A percentile compares a stretch with the other conserved stretches of the same genome.
Conservation (phyloP, 2,888 invertebrate species). For the Acrocyrtus sp. region DNA sequence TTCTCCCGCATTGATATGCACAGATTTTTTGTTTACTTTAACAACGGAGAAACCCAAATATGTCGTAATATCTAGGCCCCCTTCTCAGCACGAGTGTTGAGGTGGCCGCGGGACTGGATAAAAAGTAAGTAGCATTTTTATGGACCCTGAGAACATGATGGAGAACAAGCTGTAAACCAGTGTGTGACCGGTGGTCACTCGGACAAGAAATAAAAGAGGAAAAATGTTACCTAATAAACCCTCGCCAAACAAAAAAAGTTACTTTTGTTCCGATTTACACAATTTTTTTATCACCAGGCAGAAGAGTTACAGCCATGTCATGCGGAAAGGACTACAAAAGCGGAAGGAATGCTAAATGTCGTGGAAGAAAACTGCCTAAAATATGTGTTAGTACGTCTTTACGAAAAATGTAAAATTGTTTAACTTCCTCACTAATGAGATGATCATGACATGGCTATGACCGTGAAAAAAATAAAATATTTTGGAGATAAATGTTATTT, state of each 20-base stretch:
- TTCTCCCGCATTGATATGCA: neutral
- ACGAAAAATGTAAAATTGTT: neutral
- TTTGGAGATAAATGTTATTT: too few relatives aligned
- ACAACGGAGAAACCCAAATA: neutral
- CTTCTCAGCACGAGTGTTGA: neutral
- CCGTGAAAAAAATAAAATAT: too few relatives aligned
- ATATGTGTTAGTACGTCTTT: neutral
- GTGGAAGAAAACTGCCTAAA: neutral
- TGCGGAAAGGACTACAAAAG: neutral
- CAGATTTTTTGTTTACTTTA: neutral
- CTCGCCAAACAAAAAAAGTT: too few relatives aligned
- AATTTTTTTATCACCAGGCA: conserved; percentile 6
- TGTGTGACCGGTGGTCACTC: neutral
- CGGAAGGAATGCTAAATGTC: neutral
- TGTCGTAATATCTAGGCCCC: neutral
- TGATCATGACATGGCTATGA: too few relatives aligned
- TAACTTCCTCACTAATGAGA: neutral
- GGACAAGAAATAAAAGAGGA: neutral
- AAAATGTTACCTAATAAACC: conserved; percentile 6
- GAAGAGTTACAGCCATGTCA: neutral
- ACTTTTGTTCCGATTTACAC: too few relatives aligned
- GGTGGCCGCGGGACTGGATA: conserved; percentile 2
- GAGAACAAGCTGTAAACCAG: neutral
- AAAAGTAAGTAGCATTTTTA: conserved; percentile 11
- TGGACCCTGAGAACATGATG: too few relatives aligned